Evolutionary conservation across 2,888 invertebrate genomes (phyloP).

Genomic region (Calameuta idolon): DNA sequence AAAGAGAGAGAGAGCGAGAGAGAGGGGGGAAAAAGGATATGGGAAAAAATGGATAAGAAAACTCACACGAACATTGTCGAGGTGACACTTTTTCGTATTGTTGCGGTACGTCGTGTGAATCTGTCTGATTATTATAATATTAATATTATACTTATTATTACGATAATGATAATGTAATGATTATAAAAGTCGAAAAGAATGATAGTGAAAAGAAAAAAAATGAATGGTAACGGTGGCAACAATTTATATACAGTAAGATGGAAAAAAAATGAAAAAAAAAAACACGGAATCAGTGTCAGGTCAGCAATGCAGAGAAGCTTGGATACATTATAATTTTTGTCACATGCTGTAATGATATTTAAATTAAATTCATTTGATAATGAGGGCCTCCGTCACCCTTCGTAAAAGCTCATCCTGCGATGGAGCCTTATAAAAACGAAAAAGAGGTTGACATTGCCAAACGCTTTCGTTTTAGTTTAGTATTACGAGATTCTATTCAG

Average conservation of each 20-base stretch:
- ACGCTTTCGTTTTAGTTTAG: neutral
- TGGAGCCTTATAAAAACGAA: neutral
- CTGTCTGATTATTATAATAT: slow-evolving; percentile 62
- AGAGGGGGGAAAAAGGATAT: slow-evolving; percentile 21
- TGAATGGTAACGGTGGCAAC: neutral
- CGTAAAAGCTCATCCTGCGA: neutral
- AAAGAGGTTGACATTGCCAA: neutral
- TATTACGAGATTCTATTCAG: neutral
- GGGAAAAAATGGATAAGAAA: slow-evolving; percentile 29
- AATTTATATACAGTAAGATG: slow-evolving; percentile 8
- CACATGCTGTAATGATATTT: slow-evolving; percentile 62
- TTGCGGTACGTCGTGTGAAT: slow-evolving; percentile 58
- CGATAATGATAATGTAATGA: slow-evolving; percentile 62
- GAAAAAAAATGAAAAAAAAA: neutral
- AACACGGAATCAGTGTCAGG: neutral
- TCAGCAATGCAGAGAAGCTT: slow-evolving; percentile 52
- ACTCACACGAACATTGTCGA: slow-evolving; percentile 23
- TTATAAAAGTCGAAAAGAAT: slow-evolving; percentile 52
- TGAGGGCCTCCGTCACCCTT: slow-evolving; percentile 29
- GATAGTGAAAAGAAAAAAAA: slow-evolving; percentile 1
- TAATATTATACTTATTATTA: slow-evolving; percentile 63
- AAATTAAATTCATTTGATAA: slow-evolving; percentile 65
- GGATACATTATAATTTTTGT: slow-evolving; percentile 59
- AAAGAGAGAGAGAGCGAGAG: slow-evolving; percentile 17
- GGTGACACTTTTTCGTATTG: slow-evolving; percentile 52